Percentiles rank a stretch among this genome's conserved stretches.
phyloP scores from a whole-genome alignment of 2,113 vertebrate genomes.

The Martes martes region DNA sequence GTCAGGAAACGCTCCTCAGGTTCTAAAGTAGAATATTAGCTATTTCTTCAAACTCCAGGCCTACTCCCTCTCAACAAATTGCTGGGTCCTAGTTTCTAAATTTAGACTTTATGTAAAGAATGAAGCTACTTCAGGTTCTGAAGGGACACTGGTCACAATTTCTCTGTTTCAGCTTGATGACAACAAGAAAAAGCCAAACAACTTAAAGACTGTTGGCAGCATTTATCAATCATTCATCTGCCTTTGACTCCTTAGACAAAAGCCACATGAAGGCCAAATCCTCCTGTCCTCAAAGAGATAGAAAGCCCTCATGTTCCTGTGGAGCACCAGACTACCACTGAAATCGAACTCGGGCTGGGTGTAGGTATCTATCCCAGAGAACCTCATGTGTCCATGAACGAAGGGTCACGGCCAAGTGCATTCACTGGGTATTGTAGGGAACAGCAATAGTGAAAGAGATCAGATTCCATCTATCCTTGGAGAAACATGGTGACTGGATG shows the following conservation, averaged over 20 bases:
- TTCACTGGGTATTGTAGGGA: not conserved
- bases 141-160: not conserved
- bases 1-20: not conserved
- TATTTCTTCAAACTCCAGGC: not conserved
- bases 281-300: not conserved
- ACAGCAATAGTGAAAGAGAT: not conserved
- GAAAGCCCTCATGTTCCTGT: not conserved
- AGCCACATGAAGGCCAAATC: not conserved
- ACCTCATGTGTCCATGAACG: not conserved
- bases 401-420: not conserved
- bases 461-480: not conserved
- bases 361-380: not conserved
- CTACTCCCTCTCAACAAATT: conserved; percentile 19
- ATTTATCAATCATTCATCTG: conserved; percentile 25
- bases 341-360: not conserved
- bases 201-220: not conserved
- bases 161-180: not conserved
- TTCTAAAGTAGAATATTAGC: not conserved
- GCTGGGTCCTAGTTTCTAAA: not conserved
- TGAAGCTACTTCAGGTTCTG: not conserved
- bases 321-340: not conserved
- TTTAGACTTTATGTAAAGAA: not conserved
- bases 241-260: conserved; percentile 25
- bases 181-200: conserved; percentile 7
- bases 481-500: not conserved